Evolutionary conservation across 2,797 vertebrate genomes (phyloP).

Genomic region (Ptychobarbus kaznakovi): DNA sequence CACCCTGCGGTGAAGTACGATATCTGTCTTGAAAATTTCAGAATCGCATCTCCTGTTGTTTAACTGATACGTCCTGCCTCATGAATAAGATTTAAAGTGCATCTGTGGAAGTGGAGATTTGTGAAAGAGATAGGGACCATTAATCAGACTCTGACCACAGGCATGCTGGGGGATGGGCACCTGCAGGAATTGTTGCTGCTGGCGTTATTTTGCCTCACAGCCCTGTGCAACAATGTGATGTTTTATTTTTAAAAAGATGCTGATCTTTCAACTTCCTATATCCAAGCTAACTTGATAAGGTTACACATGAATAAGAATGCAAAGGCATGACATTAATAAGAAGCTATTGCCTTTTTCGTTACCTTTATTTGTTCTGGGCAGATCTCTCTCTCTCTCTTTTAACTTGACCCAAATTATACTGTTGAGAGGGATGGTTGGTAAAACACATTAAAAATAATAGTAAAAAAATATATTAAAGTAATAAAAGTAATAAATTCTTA

Average conservation of each 20-base stretch:
- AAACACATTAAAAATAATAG: neutral
- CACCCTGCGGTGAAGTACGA: neutral
- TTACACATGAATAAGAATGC: neutral
- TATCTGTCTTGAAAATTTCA: conserved; percentile 24
- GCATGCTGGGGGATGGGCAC: conserved; percentile 38
- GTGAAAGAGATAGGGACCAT: conserved; percentile 46
- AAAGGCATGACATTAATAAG: neutral
- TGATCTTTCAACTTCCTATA: conserved; percentile 8
- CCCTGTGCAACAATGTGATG: neutral
- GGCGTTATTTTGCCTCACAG: neutral
- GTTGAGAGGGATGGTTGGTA: neutral
- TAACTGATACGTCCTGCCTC: conserved; percentile 36
- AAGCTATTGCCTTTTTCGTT: neutral
- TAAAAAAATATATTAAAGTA: too few relatives aligned
- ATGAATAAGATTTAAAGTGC: conserved; percentile 48
- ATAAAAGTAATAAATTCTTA: too few relatives aligned
- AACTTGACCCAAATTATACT: too few relatives aligned
- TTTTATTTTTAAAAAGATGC: conserved; percentile 36
- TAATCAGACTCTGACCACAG: conserved; percentile 45
- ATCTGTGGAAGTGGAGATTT: conserved; percentile 43
- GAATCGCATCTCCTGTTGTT: conserved; percentile 44
- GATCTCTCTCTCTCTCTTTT: too few relatives aligned
- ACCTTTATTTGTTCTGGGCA: neutral
- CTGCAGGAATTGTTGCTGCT: conserved; percentile 19
- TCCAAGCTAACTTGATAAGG: neutral